Evolutionary conservation across 2,113 vertebrate genomes (phyloP).

Genomic region (Oxygymnocypris stewartii): DNA sequence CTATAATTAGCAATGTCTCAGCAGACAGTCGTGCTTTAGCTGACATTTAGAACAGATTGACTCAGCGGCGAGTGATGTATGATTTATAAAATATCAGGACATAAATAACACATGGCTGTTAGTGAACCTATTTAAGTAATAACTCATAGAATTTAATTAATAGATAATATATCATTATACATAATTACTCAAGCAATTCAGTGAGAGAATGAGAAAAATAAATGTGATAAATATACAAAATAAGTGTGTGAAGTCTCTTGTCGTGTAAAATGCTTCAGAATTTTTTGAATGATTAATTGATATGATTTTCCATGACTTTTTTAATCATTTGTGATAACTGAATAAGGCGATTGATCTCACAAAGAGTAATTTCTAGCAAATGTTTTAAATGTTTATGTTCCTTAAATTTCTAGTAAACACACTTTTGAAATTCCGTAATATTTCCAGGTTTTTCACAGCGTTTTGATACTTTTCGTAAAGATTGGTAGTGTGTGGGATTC

Average conservation of each 20-base stretch:
- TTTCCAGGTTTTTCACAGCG: background rate
- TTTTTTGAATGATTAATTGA: background rate
- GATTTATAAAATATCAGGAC: no score
- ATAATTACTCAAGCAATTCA: background rate
- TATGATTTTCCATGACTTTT: background rate
- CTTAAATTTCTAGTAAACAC: background rate
- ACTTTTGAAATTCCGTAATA: background rate
- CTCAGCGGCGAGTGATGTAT: background rate
- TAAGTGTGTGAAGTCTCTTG: background rate
- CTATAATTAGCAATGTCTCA: slow-evolving; percentile 34
- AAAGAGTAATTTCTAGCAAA: background rate
- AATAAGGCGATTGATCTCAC: background rate
- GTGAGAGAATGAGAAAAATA: background rate
- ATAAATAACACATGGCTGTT: background rate
- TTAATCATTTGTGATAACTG: background rate
- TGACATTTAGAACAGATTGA: background rate
- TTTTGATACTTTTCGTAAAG: background rate
- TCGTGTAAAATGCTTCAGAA: background rate
- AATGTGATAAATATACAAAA: background rate
- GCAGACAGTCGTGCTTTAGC: background rate
- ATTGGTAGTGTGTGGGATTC: background rate
- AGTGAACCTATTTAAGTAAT: no score
- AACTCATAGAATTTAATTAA: background rate
- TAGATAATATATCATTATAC: background rate
- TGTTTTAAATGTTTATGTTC: no score